Evolutionary conservation across 2,888 invertebrate genomes (phyloP).

Genomic region (Emesis russula): DNA sequence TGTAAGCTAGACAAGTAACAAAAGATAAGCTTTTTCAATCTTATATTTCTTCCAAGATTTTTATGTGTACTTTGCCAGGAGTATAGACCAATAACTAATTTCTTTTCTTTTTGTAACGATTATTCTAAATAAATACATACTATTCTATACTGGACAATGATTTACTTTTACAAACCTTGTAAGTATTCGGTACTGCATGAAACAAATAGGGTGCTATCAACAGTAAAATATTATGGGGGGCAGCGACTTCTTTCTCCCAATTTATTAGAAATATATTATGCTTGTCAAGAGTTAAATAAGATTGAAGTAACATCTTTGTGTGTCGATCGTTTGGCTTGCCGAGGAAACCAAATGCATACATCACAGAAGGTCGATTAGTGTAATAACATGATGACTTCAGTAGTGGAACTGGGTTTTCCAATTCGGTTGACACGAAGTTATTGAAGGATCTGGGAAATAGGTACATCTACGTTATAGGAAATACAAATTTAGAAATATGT

Average conservation of each 20-base stretch:
- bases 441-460: slow-evolving; percentile 90
- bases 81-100: too few species aligned
- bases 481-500: too few species aligned
- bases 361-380: slow-evolving; percentile 90
- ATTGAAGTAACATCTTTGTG: slow-evolving; percentile 90
- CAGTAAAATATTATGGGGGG: slow-evolving; percentile 59
- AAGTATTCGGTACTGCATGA: slow-evolving; percentile 92
- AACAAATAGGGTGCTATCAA: slow-evolving; percentile 92
- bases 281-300: slow-evolving; percentile 92
- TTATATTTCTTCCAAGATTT: too few species aligned
- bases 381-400: slow-evolving; percentile 91
- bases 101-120: too few species aligned
- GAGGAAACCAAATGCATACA: slow-evolving; percentile 93
- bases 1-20: too few species aligned
- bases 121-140: too few species aligned
- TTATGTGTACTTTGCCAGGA: too few species aligned
- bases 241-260: slow-evolving; percentile 93
- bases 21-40: too few species aligned
- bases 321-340: slow-evolving; percentile 86
- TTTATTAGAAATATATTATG: slow-evolving; percentile 93
- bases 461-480: background rate
- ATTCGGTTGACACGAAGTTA: slow-evolving; percentile 89
- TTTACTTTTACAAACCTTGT: slow-evolving; percentile 89
- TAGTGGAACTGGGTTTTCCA: slow-evolving; percentile 89
- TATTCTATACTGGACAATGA: too few species aligned